Evolutionary conservation across 1,140 invertebrate genomes (phyloP), one percentile per base, ranked within the genome.

Genomic region (Chelonus insularis): DNA sequence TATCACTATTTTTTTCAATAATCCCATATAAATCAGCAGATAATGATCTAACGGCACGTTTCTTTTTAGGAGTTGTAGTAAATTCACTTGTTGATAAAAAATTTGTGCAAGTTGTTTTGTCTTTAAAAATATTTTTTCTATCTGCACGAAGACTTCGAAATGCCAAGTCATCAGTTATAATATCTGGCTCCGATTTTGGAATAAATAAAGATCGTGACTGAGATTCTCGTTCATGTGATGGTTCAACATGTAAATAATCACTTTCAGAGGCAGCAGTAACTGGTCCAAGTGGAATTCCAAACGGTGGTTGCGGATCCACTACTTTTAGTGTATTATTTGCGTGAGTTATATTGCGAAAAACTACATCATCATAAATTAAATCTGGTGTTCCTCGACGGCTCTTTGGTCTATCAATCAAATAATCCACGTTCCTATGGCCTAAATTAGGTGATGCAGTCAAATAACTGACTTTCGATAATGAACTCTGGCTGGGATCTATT

Each of bases 101-200:
- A 47, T 23, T 60, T 9, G 16, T 54, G 43, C 41, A 51, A 21
- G 20, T n/a, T n/a, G 9, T 25, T 32, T 23, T 20, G 21, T 52
- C 39, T 43, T 29, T 63, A 7, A 7, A n/a, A 7, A 32, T 25
- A 34, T 95, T 93, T 80, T 94, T 95, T n/a, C n/a, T n/a, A n/a
- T n/a, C n/a, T n/a, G n/a, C n/a, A 16, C 94, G 84, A 4, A 95
- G 78, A 68, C 87, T 89, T 69, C 94, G 82, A 72, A 90, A 94
- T 1, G 93, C 93, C 68, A 95, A 79, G 81, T 96, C 93, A 75
- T 96, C 94, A 63, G 88, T 88, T 4, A 95, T 87, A 9, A 94
- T 75, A 75, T 96, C 92, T 0, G 93, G 94, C 32, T 87, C 87
- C 66, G 85, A 84, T 67, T 85, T 84, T 16, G 86, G 86, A 61